Evolutionary conservation across 2,888 invertebrate species (phyloP).

Genomic region (Icerya purchasi): DNA sequence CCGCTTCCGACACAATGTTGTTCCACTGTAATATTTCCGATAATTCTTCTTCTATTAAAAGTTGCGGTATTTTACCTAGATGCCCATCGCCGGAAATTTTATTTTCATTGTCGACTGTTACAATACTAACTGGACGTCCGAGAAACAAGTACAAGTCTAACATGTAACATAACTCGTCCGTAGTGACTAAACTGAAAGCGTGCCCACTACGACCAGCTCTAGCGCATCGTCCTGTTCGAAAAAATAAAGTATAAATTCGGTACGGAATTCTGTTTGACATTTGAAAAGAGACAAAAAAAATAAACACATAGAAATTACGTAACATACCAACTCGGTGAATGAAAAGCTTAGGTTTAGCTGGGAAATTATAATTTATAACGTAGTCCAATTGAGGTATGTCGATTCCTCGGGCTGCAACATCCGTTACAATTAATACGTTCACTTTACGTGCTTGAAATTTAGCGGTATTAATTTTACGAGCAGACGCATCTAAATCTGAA

Average conservation of each 20-base stretch:
- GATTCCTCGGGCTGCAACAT: conserved; percentile 92
- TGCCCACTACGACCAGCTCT: conserved; percentile 80
- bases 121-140: conserved; percentile 45
- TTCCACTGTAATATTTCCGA: conserved; percentile 51
- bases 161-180: conserved; percentile 79
- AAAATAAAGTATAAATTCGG: not conserved
- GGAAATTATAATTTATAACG: conserved; percentile 93
- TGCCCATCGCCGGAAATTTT: conserved; percentile 35
- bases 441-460: conserved; percentile 65
- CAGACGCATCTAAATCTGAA: conserved; percentile 81
- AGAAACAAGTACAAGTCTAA: conserved; percentile 89
- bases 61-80: conserved; percentile 62
- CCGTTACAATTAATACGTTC: conserved; percentile 78
- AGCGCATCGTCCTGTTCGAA: conserved; percentile 57
- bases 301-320: conserved; percentile 1
- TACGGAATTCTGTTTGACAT: not conserved
- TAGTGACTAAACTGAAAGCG: conserved; percentile 72
- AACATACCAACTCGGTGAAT: conserved; percentile 88
- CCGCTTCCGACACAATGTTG: conserved; percentile 49
- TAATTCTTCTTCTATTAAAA: conserved; percentile 56
- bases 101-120: conserved; percentile 25
- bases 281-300: conserved; percentile 14
- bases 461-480: conserved; percentile 82
- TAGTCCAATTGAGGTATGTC: conserved; percentile 90
- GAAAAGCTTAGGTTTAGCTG: conserved; percentile 88